Conservation (phyloP, 2,888 invertebrate genomes). For the Pachycephus smyrnensis region DNA sequence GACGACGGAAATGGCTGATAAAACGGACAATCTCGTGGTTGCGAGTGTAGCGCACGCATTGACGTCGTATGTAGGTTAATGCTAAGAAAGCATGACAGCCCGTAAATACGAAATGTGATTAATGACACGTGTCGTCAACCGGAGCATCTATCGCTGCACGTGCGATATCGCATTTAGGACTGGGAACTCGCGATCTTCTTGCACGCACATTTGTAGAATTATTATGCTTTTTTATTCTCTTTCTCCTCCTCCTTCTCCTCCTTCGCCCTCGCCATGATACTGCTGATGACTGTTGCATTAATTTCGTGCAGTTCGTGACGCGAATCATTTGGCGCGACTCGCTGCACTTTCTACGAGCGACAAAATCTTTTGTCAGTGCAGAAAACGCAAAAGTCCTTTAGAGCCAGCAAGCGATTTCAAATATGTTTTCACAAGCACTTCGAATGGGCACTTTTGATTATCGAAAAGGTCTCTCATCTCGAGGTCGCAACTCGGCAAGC, state of each 20-base stretch:
- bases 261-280: no score
- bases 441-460: no score
- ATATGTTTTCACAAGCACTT: neutral
- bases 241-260: no score
- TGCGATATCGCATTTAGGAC: neutral
- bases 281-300: neutral
- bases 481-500: no score
- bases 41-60: constrained; percentile 11
- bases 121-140: constrained; percentile 53
- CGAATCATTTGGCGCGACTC: neutral
- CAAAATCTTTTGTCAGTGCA: neutral
- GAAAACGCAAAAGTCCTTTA: neutral
- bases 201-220: neutral
- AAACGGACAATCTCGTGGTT: constrained; percentile 29
- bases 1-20: neutral
- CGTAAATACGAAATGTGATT: constrained; percentile 47
- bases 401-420: neutral
- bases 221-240: neutral
- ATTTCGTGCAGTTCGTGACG: neutral
- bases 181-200: neutral
- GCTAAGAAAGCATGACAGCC: constrained; percentile 56
- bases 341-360: neutral
- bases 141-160: constrained; percentile 18
- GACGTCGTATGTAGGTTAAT: constrained; percentile 55
- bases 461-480: no score